phyloP scores from a whole-genome alignment of 2,797 vertebrate species.

The Anisognathus igniventris region DNA sequence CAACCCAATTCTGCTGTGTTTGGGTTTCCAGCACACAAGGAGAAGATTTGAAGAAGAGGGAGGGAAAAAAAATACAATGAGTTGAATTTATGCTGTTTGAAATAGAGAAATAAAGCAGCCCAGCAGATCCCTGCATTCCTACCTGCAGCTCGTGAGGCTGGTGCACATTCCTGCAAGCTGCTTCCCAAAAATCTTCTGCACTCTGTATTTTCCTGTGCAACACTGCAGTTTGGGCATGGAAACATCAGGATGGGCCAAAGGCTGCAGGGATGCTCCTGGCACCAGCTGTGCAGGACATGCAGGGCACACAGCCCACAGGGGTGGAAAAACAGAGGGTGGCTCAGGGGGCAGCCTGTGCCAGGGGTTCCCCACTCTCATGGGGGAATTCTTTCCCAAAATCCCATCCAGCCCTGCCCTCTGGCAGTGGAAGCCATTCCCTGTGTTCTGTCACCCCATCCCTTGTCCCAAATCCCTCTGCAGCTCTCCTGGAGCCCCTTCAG shows the following conservation, averaged over 20 bases:
- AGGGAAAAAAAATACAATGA: fast-evolving
- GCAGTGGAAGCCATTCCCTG: not conserved
- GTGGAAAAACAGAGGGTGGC: not conserved
- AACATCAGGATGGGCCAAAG: not conserved
- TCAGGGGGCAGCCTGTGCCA: not conserved
- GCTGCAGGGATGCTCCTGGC: not conserved
- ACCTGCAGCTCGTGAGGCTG: not conserved
- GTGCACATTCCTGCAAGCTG: not conserved
- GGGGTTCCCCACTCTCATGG: not conserved
- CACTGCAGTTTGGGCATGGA: fast-evolving
- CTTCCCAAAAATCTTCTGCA: not conserved
- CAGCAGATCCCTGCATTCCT: not conserved
- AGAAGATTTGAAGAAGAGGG: not conserved
- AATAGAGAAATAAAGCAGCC: not conserved
- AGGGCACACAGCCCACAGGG: fast-evolving
- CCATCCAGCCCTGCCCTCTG: not conserved
- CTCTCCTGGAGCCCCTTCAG: not conserved
- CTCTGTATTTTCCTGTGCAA: fast-evolving
- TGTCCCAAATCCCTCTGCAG: not conserved
- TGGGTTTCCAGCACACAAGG: not conserved
- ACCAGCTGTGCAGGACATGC: not conserved
- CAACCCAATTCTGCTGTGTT: not conserved
- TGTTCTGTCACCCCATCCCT: not conserved
- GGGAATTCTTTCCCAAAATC: not conserved
- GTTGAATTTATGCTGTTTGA: not conserved